Percentiles rank a stretch among this genome's conserved stretches.
These are phyloP conservation scores for Platyrinchus mystaceus DNA, from an alignment of 2,797 vertebrate species.

Conservation along the genomic window DNA sequence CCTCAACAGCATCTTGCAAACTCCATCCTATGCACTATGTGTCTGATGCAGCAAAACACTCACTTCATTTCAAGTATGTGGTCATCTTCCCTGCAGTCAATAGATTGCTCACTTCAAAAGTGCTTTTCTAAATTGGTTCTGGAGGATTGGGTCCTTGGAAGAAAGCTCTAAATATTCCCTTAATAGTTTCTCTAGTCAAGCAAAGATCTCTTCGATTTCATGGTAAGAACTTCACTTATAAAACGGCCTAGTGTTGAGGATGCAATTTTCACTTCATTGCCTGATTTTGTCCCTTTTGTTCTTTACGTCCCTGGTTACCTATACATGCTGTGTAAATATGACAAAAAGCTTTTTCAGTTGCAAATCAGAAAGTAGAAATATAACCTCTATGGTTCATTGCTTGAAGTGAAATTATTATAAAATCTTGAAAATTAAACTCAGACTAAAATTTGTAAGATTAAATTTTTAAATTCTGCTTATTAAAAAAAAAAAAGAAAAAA, in stretches of 20 bases:
- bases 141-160: neutral
- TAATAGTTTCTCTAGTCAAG: neutral
- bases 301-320: neutral
- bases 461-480: neutral
- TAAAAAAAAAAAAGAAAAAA: neutral
- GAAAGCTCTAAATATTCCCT: neutral
- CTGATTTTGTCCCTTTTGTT: neutral
- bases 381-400: neutral
- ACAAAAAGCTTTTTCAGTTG: neutral
- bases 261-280: neutral
- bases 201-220: neutral
- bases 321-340: neutral
- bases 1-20: neutral
- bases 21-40: neutral
- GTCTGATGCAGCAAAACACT: neutral
- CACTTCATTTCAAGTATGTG: neutral
- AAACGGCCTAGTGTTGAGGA: neutral
- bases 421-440: neutral
- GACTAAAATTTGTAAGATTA: neutral
- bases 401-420: neutral
- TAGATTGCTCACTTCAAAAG: neutral
- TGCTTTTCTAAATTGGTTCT: neutral
- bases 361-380: neutral
- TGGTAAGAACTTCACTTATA: neutral
- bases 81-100: neutral